Evolutionary conservation across 2,888 invertebrate genomes (phyloP).

Genomic region (Heliconius sara): DNA sequence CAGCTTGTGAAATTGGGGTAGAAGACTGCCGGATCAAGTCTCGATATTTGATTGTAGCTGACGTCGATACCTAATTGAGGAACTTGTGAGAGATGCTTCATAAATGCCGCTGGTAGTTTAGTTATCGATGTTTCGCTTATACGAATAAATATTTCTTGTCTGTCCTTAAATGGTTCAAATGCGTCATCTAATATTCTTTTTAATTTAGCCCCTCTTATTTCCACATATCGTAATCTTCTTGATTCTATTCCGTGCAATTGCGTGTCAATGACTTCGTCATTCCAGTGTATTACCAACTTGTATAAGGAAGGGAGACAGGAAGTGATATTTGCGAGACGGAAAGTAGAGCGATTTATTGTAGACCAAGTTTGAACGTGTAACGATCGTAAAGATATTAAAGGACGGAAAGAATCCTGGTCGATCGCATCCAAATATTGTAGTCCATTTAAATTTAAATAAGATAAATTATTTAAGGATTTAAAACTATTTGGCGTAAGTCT

Average conservation of each 20-base stretch:
- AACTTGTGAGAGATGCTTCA: slow-evolving; percentile 89
- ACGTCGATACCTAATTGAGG: slow-evolving; percentile 92
- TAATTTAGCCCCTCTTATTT: slow-evolving; percentile 90
- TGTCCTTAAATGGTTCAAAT: slow-evolving; percentile 88
- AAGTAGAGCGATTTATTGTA: slow-evolving; percentile 87
- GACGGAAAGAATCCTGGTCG: slow-evolving; percentile 89
- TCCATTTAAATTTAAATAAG: slow-evolving; percentile 89
- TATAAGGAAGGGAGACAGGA: slow-evolving; percentile 89
- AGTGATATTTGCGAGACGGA: slow-evolving; percentile 88
- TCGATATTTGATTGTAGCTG: slow-evolving; percentile 90
- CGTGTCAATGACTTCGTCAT: slow-evolving; percentile 88
- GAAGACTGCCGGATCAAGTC: slow-evolving; percentile 92
- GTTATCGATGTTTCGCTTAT: slow-evolving; percentile 91
- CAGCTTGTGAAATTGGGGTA: slow-evolving; percentile 94
- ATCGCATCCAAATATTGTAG: slow-evolving; percentile 89
- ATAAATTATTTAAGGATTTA: slow-evolving; percentile 87
- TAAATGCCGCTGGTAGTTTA: slow-evolving; percentile 91
- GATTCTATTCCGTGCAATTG: slow-evolving; percentile 91
- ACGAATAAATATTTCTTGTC: slow-evolving; percentile 89
- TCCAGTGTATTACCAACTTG: slow-evolving; percentile 89
- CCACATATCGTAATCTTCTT: slow-evolving; percentile 90
- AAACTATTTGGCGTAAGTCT: slow-evolving; percentile 89
- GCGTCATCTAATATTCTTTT: slow-evolving; percentile 90
- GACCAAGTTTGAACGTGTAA: slow-evolving; percentile 90
- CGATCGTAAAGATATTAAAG: slow-evolving; percentile 88